Evolutionary conservation across 1,140 invertebrate species (phyloP), one percentile per base, ranked within the genome.

Genomic region (Ips typographus): DNA sequence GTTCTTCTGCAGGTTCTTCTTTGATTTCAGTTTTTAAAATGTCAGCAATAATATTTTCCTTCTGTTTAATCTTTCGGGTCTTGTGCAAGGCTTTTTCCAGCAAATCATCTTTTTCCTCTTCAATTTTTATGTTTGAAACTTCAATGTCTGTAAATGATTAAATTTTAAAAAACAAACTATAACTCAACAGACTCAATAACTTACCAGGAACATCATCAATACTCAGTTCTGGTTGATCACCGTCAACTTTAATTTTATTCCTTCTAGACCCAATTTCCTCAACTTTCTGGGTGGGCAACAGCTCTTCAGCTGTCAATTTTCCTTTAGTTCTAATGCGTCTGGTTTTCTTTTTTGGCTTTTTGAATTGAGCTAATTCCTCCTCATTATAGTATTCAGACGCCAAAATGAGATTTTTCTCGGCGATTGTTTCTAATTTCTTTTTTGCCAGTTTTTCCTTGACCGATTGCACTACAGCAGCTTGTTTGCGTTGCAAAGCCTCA

Each of bases 341-440:
- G 71, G 92, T 87, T 84, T 94, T 96, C 78, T 94, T 97, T 78
- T 96, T 98, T 40, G 92, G 85, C 82, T 98, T 98, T 79, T 98
- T 98, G 80, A 99, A 93, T 84, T 84, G 89, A 66, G 79, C 78
- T 79, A 95, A 83, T 83, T 98, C 95, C 65, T 89, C 86, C 68
- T 90, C 85, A 65, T 92, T 93, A 71, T 92, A 92, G 82, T 96
- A 98, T 80, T 98, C 96, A 4, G 89, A 90, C 1, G 95, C 95
- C 22, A 95, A 68, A 75, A 87, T 88, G 7, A 88, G 84, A 72
- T 87, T 85, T 22, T 88, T 84, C 63, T 89, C 79, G 55, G 84
- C 83, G 53, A 98, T 82, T 4, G 86, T 87, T 82, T 94, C 92
- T 71, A 94, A 76, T 43, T 85, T 86, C 77, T 90, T 91, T 73